Conservation (phyloP, 2,797 vertebrate genomes). For the Oreochromis mossambicus region DNA sequence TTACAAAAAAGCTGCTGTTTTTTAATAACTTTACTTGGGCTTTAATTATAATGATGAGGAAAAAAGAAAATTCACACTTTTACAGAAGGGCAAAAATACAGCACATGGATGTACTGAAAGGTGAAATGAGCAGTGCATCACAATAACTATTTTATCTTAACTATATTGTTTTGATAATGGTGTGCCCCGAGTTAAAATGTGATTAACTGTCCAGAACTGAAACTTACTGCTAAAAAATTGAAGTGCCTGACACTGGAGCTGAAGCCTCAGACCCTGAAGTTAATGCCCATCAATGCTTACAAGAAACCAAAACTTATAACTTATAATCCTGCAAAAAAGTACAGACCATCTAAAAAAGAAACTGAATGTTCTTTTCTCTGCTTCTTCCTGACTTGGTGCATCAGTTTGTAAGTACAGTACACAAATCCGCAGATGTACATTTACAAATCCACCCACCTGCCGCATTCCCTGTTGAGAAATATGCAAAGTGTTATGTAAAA, state of each 20-base stretch:
- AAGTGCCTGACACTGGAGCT: not conserved
- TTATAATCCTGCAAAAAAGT: not conserved
- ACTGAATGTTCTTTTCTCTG: not conserved
- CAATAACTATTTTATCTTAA: not conserved
- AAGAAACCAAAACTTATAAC: not conserved
- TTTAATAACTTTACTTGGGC: not conserved
- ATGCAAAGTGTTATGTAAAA: slow-evolving; percentile 61
- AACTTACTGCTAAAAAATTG: not conserved
- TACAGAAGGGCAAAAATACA: rapidly evolving
- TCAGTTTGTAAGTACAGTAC: not conserved
- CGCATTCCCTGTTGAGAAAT: slow-evolving; percentile 18
- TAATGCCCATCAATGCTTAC: not conserved
- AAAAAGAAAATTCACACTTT: not conserved
- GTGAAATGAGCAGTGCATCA: not conserved
- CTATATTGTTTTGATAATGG: not conserved
- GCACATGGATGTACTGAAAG: not conserved
- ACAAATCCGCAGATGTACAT: slow-evolving; percentile 39
- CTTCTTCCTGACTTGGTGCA: not conserved
- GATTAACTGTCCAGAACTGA: not conserved
- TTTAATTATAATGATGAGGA: not conserved
- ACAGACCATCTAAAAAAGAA: not conserved
- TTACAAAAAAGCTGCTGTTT: rapidly evolving
- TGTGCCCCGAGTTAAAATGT: not conserved
- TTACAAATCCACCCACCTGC: slow-evolving; percentile 47
- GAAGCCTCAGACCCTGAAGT: not conserved